Evolutionary conservation across 2,888 invertebrate genomes (phyloP).

Genomic region (Himalopsyche tibetana): DNA sequence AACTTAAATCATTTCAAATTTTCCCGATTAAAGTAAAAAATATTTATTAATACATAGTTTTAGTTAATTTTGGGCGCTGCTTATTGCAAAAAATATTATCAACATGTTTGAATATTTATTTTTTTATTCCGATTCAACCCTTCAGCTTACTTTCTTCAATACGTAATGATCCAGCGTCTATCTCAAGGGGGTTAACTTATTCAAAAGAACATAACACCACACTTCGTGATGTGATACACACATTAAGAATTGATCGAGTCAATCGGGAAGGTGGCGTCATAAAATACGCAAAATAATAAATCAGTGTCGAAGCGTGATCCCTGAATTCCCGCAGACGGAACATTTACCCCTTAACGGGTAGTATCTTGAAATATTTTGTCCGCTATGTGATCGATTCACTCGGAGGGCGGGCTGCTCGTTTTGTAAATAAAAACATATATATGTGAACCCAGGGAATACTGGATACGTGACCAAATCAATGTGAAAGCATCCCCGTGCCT

Average conservation of each 20-base stretch:
- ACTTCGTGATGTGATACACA: not conserved
- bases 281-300: conserved; percentile 44
- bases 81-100: no score
- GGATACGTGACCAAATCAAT: conserved; percentile 66
- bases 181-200: conserved; percentile 28
- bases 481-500: conserved; percentile 62
- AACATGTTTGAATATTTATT: no score
- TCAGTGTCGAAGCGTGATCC: conserved; percentile 30
- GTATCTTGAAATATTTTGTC: conserved; percentile 61
- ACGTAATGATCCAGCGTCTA: not conserved
- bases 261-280: conserved; percentile 43
- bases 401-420: conserved; percentile 35
- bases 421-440: conserved; percentile 64
- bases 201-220: conserved; percentile 38
- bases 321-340: conserved; percentile 2
- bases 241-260: conserved; percentile 40
- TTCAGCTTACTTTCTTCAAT: not conserved
- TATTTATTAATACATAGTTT: no score
- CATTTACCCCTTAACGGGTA: conserved; percentile 35
- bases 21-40: no score
- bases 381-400: conserved; percentile 63
- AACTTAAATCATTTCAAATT: no score
- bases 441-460: conserved; percentile 65
- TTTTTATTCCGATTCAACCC: conserved; percentile 20
- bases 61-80: no score